Conservation (phyloP, 1,140 invertebrate species). For the Drosophila bipectinata region DNA sequence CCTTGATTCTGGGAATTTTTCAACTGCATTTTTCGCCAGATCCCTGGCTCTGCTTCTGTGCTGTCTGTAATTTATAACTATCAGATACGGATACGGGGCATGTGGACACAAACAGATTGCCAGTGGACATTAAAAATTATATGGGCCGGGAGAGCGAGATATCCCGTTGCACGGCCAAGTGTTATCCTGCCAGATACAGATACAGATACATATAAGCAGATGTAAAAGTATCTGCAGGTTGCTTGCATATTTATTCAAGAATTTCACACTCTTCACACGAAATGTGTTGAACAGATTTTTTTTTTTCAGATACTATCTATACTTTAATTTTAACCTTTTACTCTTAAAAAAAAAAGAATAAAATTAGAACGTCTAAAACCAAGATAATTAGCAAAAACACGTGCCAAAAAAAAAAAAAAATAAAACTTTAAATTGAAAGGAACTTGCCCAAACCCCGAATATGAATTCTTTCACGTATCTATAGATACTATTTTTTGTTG, state of each 20-base stretch:
- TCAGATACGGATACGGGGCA: constrained; percentile 45
- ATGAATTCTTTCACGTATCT: constrained; percentile 19
- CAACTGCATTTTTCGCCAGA: constrained; percentile 56
- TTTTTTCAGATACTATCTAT: too few relatives aligned
- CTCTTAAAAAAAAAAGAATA: background rate
- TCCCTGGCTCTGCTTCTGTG: constrained; percentile 1
- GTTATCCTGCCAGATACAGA: constrained; percentile 31
- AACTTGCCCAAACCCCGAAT: constrained; percentile 40
- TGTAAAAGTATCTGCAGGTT: constrained; percentile 47
- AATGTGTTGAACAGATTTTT: constrained; percentile 76
- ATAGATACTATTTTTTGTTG: constrained; percentile 3
- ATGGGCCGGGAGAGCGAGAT: constrained; percentile 19
- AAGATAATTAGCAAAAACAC: constrained; percentile 53
- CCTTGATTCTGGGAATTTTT: constrained; percentile 75
- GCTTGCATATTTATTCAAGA: constrained; percentile 74
- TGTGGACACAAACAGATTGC: constrained; percentile 53
- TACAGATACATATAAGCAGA: constrained; percentile 12
- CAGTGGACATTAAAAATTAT: constrained; percentile 62
- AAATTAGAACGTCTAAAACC: constrained; percentile 9
- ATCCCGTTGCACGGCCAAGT: constrained; percentile 66
- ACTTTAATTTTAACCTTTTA: background rate
- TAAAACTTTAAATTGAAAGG: constrained; percentile 32
- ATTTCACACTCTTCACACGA: constrained; percentile 72
- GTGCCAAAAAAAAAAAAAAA: constrained; percentile 43
- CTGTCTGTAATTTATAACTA: constrained; percentile 72